Evolutionary conservation across 2,888 invertebrate genomes (phyloP), one percentile per base, ranked within the genome.

Genomic region (Thera britannica): DNA sequence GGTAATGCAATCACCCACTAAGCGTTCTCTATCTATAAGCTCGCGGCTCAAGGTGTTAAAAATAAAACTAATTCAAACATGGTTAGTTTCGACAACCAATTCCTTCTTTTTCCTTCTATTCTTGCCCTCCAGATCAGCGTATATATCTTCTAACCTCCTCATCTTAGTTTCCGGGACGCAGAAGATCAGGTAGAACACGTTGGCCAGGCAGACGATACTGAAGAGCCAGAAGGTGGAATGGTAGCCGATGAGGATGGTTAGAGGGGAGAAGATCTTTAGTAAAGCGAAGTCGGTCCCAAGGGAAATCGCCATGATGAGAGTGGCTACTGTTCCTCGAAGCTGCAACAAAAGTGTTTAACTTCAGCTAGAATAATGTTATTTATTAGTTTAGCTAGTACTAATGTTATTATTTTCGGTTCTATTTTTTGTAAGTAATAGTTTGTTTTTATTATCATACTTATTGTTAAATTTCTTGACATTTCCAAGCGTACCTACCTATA

Each of bases 151-250:
- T 65, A 99, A 93, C 58, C 96, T 96, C 82, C 97, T 96, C 76
- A 98, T 98, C 83, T 97, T 97, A 0, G 99, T 99, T 90, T 99
- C 99, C 2, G 99, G 99, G n/a, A 99, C 97, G 83, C 94, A 97
- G 78, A 96, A 90, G 73, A 96, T 95, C 0, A 97, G 96, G 89
- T 98, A 98, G 79, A 97, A 93, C n/a, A 98, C 92, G 65, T 97
- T 97, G 1, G 96, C 70, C 0, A 96, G 83, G 80, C 97, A 97
- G 71, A 97, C 95, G 3, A 92, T 75, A 7, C 96, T 96, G 88
- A 98, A 99, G 56, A 97, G 79, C 96, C 97, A 97, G 90, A 98
- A 99, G 0, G 97, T 96, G 38, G 95, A 96, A 78, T 96, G 94
- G 48, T 94, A 94, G 0, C 97, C 97, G 68, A 97, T 95, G 68